A percentile compares a stretch with the other conserved stretches of the same genome.
Evolutionary conservation across 1,140 invertebrate species (phyloP).

Genomic region (Micrasema minimum): DNA sequence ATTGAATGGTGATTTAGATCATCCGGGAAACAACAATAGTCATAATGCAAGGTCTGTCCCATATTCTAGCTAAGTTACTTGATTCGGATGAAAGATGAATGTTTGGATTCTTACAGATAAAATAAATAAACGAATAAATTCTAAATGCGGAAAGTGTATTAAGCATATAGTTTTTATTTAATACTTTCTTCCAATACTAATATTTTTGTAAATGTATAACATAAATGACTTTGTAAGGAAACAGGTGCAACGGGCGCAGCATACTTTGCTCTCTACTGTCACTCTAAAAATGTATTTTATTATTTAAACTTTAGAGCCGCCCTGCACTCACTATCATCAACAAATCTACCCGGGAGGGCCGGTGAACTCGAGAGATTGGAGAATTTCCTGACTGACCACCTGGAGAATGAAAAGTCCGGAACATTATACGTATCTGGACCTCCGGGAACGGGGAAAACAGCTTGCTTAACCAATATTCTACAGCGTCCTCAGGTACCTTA

Average conservation of each 20-base stretch:
- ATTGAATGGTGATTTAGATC: background rate
- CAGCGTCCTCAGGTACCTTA: constrained; percentile 65
- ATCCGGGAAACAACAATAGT: constrained; percentile 13
- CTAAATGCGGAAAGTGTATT: too few relatives aligned
- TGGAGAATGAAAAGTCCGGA: constrained; percentile 75
- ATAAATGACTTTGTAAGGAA: too few relatives aligned
- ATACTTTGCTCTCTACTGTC: too few relatives aligned
- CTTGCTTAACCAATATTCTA: constrained; percentile 81
- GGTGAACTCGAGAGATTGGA: constrained; percentile 77
- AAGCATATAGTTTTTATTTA: too few relatives aligned
- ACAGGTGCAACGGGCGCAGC: too few relatives aligned
- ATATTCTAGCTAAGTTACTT: background rate
- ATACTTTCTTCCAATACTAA: too few relatives aligned
- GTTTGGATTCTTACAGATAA: too few relatives aligned
- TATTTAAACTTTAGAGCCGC: constrained; percentile 37
- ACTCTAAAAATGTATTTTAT: too few relatives aligned
- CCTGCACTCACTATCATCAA: constrained; percentile 34
- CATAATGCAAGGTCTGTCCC: constrained; percentile 41
- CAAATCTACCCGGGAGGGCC: constrained; percentile 79
- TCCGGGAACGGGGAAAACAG: constrained; percentile 97
- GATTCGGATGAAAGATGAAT: too few relatives aligned
- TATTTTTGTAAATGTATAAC: too few relatives aligned
- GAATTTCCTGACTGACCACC: constrained; percentile 75
- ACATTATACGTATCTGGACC: constrained; percentile 95
- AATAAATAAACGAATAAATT: too few relatives aligned